Percentiles rank a stretch among this genome's conserved stretches.
Conservation (phyloP, 1,140 invertebrate genomes). For the Aphaenogaster ashmeadi region DNA sequence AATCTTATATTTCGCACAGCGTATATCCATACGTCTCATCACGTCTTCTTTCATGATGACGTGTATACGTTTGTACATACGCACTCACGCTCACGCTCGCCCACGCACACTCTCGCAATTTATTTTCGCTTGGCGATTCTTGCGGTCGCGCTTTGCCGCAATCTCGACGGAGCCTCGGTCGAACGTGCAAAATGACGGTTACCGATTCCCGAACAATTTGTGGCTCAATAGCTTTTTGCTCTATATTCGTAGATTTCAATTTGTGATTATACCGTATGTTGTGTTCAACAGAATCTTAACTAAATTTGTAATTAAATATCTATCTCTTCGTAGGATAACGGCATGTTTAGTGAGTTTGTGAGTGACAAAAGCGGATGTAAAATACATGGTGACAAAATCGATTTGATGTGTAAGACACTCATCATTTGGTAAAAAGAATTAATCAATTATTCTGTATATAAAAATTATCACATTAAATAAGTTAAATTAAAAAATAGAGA, state of each 20-base stretch:
- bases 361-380: constrained; percentile 9
- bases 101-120: constrained; percentile 54
- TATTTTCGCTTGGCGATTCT: constrained; percentile 77
- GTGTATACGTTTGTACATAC: not conserved
- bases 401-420: not conserved
- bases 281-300: not conserved
- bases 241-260: not conserved
- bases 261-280: not conserved
- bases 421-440: not conserved
- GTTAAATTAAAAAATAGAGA: not conserved
- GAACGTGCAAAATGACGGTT: constrained; percentile 27
- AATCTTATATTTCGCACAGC: constrained; percentile 24
- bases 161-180: constrained; percentile 38
- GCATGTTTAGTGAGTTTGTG: constrained; percentile 8
- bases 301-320: constrained; percentile 4
- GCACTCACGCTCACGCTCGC: constrained; percentile 20
- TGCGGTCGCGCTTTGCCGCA: constrained; percentile 46
- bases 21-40: not conserved
- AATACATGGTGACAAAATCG: not conserved
- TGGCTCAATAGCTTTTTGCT: constrained; percentile 7
- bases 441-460: not conserved
- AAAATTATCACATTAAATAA: not conserved
- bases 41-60: constrained; percentile 42
- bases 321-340: not conserved
- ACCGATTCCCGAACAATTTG: not conserved